Base-by-base conservation (phyloP, 2,113 vertebrate species). In the Strix uralensis region DNA sequence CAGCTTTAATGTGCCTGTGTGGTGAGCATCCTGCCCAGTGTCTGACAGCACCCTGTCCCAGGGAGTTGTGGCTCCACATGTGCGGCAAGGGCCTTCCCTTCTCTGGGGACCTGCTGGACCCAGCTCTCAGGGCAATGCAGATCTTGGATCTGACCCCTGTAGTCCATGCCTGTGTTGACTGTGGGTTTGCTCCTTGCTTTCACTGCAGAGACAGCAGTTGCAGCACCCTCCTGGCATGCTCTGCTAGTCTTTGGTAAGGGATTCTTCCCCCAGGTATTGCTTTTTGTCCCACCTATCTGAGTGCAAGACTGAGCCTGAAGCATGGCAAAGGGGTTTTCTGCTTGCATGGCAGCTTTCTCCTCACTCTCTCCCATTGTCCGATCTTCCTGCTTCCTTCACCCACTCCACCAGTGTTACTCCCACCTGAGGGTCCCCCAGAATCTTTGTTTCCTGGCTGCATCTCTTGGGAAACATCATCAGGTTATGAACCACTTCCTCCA, bases 401-500 rank as follows among this genome's bases (percentile, higher is more conserved):
- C 14, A 3, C 49, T 34, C 40, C 2, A 2, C 16, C 2, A 2
- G 13, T 20, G n/a, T 67, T 55, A 42, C 17, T 67, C 30, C 42
- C 34, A 61, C 36, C 32, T 1, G 0, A 65, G 49, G 46, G 51
- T 27, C 11, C 42, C 42, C 47, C 47, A 54, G 49, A 7, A 1
- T 23, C 55, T 91, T 95, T 92, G 67, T 72, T 90, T 75, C 78
- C 88, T 79, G 22, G 8, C 13, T 88, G 47, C 42, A 36, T 72
- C 78, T 62, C 83, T 91, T n/a, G 55, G 78, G 77, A 96, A 96
- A 47, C 59, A 81, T 49, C 81, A 79, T 1, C 0, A 1, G 67
- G 49, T 81, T 88, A 81, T 62, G 59, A 92, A 78, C 85, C 40
- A 38, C 82, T 87, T 94, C 66, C 74, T 95, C 70, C 40, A 38